Evolutionary conservation across 2,113 vertebrate species (phyloP).

Genomic region (Melanocharis versteri): DNA sequence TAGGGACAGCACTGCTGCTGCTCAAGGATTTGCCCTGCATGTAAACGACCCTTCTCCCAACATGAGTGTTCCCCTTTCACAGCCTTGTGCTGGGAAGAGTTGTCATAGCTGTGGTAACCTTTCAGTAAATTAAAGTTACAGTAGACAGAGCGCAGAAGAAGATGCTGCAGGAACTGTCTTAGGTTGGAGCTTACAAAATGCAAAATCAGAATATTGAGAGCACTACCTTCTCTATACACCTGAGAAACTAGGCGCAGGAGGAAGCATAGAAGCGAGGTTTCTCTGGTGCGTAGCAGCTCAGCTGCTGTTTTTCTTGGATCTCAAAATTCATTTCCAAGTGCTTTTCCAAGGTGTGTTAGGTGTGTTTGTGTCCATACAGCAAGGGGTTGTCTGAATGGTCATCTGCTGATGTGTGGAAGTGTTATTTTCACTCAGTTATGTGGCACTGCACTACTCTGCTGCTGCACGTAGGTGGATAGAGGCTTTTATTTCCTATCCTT

Average conservation of each 20-base stretch:
- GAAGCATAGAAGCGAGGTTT: not conserved
- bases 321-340: not conserved
- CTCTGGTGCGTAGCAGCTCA: not conserved
- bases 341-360: not conserved
- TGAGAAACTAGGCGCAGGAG: not conserved
- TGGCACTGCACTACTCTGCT: not conserved
- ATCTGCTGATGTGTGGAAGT: not conserved
- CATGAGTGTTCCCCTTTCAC: not conserved
- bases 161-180: not conserved
- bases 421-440: not conserved
- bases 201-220: not conserved
- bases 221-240: not conserved
- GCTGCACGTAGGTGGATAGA: fast-evolving
- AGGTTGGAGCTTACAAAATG: not conserved
- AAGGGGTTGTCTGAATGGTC: not conserved
- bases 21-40: not conserved
- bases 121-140: not conserved
- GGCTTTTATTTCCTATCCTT: not conserved
- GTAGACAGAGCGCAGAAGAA: not conserved
- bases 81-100: not conserved
- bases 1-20: not conserved
- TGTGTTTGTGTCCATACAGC: not conserved
- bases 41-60: not conserved
- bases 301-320: not conserved
- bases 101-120: not conserved